These are phyloP conservation scores for Embidobia sp. DNA, from an alignment of 2,888 invertebrate genomes.

Conservation along the genomic window DNA sequence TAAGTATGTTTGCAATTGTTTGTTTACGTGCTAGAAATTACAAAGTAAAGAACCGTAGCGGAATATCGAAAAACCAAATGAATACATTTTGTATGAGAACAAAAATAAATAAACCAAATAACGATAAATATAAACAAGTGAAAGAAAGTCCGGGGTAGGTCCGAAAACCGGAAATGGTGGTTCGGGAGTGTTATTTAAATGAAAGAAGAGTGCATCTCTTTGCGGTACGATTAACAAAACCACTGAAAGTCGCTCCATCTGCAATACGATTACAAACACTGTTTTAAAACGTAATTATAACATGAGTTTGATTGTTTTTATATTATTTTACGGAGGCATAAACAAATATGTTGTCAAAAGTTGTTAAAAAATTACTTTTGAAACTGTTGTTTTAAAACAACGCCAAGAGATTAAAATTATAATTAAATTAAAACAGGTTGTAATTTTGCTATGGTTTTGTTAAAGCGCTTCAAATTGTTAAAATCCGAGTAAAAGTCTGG, in stretches of 20 bases:
- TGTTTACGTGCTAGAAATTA: slow-evolving; percentile 70
- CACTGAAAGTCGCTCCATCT: too few relatives aligned
- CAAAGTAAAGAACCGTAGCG: slow-evolving; percentile 71
- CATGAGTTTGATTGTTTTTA: too few relatives aligned
- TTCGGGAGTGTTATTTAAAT: slow-evolving; percentile 58
- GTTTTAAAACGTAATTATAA: not conserved
- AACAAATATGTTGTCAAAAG: too few relatives aligned
- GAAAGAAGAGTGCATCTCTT: slow-evolving; percentile 45
- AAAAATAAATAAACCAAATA: slow-evolving; percentile 35
- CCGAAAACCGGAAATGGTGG: slow-evolving; percentile 76
- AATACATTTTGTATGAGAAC: slow-evolving; percentile 62
- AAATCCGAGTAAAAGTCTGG: slow-evolving; percentile 54
- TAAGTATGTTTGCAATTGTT: slow-evolving; percentile 64
- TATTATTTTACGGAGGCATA: too few relatives aligned
- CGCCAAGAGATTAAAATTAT: too few relatives aligned
- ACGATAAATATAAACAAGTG: slow-evolving; percentile 42
- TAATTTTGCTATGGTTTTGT: too few relatives aligned
- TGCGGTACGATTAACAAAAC: slow-evolving; percentile 21
- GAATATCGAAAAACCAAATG: slow-evolving; percentile 51
- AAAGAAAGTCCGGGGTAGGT: slow-evolving; percentile 60
- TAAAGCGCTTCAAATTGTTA: slow-evolving; percentile 13
- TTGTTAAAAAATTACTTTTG: too few relatives aligned
- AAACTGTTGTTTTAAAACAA: too few relatives aligned
- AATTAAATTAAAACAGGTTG: too few relatives aligned
- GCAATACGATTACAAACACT: too few relatives aligned